Evolutionary conservation across 2,797 vertebrate species (phyloP).

Genomic region (Leptodactylus fallax): DNA sequence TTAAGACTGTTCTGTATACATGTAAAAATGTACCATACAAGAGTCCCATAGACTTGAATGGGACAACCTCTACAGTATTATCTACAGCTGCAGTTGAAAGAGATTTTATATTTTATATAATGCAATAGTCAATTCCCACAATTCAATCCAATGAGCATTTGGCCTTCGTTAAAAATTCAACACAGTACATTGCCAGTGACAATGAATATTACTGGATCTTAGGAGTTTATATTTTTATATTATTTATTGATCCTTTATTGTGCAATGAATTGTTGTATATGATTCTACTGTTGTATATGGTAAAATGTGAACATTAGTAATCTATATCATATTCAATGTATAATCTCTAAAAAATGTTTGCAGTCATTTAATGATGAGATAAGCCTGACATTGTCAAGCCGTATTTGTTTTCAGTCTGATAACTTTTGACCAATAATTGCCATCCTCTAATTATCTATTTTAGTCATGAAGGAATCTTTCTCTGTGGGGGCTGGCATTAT

Average conservation of each 20-base stretch:
- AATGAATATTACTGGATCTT: neutral
- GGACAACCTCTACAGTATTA: too few relatives aligned
- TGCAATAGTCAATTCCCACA: neutral
- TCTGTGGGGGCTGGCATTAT: conserved; percentile 81
- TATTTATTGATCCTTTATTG: neutral
- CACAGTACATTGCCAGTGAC: neutral
- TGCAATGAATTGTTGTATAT: neutral
- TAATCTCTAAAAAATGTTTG: neutral
- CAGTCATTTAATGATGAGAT: conserved; percentile 36
- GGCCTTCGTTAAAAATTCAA: neutral
- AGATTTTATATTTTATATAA: neutral
- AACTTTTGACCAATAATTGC: conserved; percentile 87
- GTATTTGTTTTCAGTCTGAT: conserved; percentile 82
- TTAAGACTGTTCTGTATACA: too few relatives aligned
- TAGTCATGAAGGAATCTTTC: conserved; percentile 82
- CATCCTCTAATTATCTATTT: conserved; percentile 84
- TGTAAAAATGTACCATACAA: neutral
- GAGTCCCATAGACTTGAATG: too few relatives aligned
- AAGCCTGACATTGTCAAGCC: conserved; percentile 46
- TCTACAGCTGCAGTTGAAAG: neutral
- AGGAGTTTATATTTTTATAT: neutral
- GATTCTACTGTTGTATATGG: neutral
- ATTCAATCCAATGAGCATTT: neutral
- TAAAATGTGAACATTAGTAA: neutral
- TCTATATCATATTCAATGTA: neutral